phyloP scores from a whole-genome alignment of 2,797 vertebrate species.

The Hemitrygon akajei region DNA sequence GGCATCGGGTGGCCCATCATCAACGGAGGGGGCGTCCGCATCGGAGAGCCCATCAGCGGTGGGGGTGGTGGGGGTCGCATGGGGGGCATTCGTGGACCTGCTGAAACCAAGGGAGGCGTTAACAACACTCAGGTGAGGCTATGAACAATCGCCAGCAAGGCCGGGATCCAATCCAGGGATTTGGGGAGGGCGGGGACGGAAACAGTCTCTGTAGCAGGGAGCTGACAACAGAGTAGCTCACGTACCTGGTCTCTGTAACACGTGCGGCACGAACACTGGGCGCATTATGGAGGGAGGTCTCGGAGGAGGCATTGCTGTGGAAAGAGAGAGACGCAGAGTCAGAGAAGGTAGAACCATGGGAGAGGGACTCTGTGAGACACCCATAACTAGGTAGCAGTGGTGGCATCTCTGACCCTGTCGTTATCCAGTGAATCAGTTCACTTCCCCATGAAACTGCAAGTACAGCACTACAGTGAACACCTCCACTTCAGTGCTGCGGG shows the following conservation, averaged over 20 bases:
- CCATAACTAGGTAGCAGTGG: too few species aligned
- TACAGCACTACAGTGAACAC: too few species aligned
- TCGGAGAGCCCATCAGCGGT: conserved; percentile 68
- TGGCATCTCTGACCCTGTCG: too few species aligned
- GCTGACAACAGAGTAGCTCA: too few species aligned
- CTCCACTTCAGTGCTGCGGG: too few species aligned
- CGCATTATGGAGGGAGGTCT: conserved; percentile 68
- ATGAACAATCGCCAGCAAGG: too few species aligned
- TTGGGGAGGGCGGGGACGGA: not conserved
- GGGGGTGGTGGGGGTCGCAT: conserved; percentile 71
- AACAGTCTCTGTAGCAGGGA: not conserved
- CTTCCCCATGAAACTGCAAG: too few species aligned
- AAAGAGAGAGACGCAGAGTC: conserved; percentile 32
- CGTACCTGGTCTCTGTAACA: conserved; percentile 78
- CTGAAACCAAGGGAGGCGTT: conserved; percentile 46
- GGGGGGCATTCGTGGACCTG: conserved; percentile 62
- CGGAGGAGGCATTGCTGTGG: conserved; percentile 63
- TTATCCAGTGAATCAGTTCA: too few species aligned
- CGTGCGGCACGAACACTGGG: conserved; percentile 81
- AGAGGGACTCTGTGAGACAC: conserved; percentile 39
- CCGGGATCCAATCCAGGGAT: not conserved
- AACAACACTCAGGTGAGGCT: too few species aligned
- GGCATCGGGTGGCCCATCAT: conserved; percentile 71
- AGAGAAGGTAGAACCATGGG: conserved; percentile 39
- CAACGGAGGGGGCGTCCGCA: conserved; percentile 77